Base-by-base conservation (phyloP, 1,140 invertebrate species). In the Tetramorium alpestre region DNA sequence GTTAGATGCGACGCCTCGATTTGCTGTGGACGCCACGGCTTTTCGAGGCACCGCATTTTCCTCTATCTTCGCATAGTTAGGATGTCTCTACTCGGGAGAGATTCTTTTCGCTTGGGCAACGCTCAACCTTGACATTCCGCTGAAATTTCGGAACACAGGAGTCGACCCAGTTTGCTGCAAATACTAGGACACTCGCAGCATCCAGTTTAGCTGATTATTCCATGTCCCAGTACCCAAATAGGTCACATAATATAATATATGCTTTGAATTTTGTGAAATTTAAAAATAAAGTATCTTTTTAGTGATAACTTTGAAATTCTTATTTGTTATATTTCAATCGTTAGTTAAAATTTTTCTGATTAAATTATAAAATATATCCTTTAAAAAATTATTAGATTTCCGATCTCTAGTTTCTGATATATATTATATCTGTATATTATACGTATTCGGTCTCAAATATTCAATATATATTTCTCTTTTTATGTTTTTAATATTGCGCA, bases 81-180 rank as follows among this genome's bases (percentile, higher is more conserved):
- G 11, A 73, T 65, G 38, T 70, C 44, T 65, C 16, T 38, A 8
- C 6, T 28, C 28, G 33, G 41, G 6, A 49, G 22, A 22, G 22
- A 76, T 88, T 65, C 86, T 77, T 77, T 85, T 77, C n/a, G 38
- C 28, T 8, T 56, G 49, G 67, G 67, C 80, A 47, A 18, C 28
- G 8, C 7, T 51, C 33, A 49, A 49, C 87, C 88, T 88, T 89
- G 88, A 88, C 72, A 58, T 88, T 78, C n/a, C 33, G 51, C 60
- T 47, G 49, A 72, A 44, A 6, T 44, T 85, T 77, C 64, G 33
- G 41, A 25, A 28, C 54, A 18, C 28, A 33, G 58, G 0, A 18
- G 5, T 64, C 67, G 67, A 82, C 80, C 80, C 11, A 73, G 41
- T 82, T 82, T 25, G 18, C 11, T 33, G 33, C 33, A 33, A 56